A percentile compares a stretch with the other conserved stretches of the same genome.
phyloP scores from a whole-genome alignment of 2,113 vertebrate genomes.

The Scomber scombrus region DNA sequence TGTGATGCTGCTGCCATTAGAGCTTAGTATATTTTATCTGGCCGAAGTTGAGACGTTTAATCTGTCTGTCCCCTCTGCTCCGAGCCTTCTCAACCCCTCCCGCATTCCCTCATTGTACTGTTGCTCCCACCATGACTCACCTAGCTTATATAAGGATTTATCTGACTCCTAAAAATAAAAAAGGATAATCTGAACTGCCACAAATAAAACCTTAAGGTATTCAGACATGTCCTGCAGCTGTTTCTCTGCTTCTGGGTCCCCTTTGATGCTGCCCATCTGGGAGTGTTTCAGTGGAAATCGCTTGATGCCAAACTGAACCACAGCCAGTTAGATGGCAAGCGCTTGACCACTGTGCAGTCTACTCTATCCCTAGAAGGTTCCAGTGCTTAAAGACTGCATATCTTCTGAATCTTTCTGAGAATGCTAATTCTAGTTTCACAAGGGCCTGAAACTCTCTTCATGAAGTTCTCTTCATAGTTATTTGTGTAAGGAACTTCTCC shows the following conservation, averaged over 20 bases:
- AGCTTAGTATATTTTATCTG: constrained; percentile 40
- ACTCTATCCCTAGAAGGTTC: not conserved
- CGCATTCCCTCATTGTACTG: constrained; percentile 76
- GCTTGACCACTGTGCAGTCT: not conserved
- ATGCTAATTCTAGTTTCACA: not conserved
- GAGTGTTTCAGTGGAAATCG: not conserved
- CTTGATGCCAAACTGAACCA: constrained; percentile 10
- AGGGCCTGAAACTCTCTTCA: not conserved
- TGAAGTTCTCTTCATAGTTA: not conserved
- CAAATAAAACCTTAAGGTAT: constrained; percentile 70
- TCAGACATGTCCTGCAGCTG: constrained; percentile 67
- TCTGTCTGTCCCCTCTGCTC: constrained; percentile 45
- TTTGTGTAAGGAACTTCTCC: not conserved
- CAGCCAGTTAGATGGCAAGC: constrained; percentile 17
- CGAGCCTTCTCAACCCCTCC: constrained; percentile 48
- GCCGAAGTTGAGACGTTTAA: constrained; percentile 41
- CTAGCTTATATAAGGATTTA: constrained; percentile 78
- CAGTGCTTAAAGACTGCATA: not conserved
- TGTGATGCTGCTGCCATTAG: constrained; percentile 26
- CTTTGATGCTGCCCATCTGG: constrained; percentile 69
- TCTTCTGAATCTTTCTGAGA: not conserved
- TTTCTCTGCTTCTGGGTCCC: constrained; percentile 55
- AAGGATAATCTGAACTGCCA: constrained; percentile 70
- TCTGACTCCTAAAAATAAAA: constrained; percentile 80
- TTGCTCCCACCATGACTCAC: constrained; percentile 72